Base-by-base conservation (phyloP, 2,888 invertebrate genomes). In the Eulithis testata region DNA sequence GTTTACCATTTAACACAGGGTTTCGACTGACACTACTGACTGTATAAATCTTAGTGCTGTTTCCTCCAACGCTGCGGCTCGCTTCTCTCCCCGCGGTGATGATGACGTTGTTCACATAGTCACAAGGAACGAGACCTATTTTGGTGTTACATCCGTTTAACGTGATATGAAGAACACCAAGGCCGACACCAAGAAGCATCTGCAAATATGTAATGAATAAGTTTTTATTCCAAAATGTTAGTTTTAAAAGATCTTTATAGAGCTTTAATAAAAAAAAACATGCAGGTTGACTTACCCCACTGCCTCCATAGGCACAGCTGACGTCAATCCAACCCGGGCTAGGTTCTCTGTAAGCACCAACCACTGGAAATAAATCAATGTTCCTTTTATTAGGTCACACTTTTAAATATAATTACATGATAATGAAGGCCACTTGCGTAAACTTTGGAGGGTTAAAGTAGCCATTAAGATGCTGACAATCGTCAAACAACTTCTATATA, bases 61-160 rank as follows among this genome's bases (percentile, higher is more conserved):
- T 53, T 0, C 67, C 68, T 4, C 72, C 66, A 0, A 45, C 14
- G 5, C 51, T 12, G 11, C 47, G 61, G 49, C 58, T 65, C 11
- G 54, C 57, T 47, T 70, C 72, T 47, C 58, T 56, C 1, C 65
- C 73, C 4, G 73, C 68, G 4, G 63, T 66, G 8, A 72, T 63
- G 14, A 66, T 66, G 3, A 65, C 69, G n/a, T 73, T 73, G 44
- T 63, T 73, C 1, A 71, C 72, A 7, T 50, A 60, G 40, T 74
- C 74, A 3, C 63, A 63, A 0, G 72, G 70, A 0, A 70, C 44
- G 0, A 72, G 5, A 1, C 60, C 61, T 0, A 66, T 4, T 0
- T 27, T 50, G 0, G 11, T 37, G 5, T 45, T 6, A 0, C 7
- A 0, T 7, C 62, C 50, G 1, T 4, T 1, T 8, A 65, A 8